Evolutionary conservation across 2,113 vertebrate genomes (phyloP), one percentile per base, ranked within the genome.

Genomic region (Myotis brandtii): DNA sequence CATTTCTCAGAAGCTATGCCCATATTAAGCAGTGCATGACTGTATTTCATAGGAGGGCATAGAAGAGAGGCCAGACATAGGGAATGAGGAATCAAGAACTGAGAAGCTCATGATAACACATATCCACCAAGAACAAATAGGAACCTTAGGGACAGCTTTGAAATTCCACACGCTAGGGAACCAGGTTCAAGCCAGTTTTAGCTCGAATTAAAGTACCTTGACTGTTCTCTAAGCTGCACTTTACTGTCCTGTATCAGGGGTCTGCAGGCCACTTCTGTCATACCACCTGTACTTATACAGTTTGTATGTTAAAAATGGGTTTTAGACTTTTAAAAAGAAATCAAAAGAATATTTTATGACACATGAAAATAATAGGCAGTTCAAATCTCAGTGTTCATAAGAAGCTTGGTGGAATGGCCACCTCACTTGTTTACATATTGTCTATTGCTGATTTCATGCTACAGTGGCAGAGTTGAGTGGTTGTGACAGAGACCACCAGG

Each of bases 381-480:
- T 86, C 50, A 82, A 48, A 82, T 93, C 62, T 91, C 83, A 77
- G 34, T 32, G 13, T 92, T 75, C 37, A 85, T 87, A 18, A 94
- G 94, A 86, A 14, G 16, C 67, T 89, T 70, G 70, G 52, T 79
- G 80, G 14, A 70, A 72, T 10, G 93, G 7, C 13, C 13, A 43
- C 50, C 18, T 83, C 66, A 48, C 76, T 90, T 85, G 43, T 70
- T 80, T 81, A 54, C 0, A 0, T 82, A 4, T 14, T 75, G 3
- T 81, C 6, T 48, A 9, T 79, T 77, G 52, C 21, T 84, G 30
- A 48, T 62, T 69, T 84, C 37, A 20, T 6, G 3, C 7, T 62
- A 4, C 27, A 75, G 1, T 23, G 18, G 52, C 3, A 27, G 34
- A 56, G 34, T 10, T 30, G 13, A 93, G 72, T 66, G 40, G 75